A percentile compares a stretch with the other conserved stretches of the same genome.
Conservation (phyloP, 2,888 invertebrate species). For the Lutraria lutraria region DNA sequence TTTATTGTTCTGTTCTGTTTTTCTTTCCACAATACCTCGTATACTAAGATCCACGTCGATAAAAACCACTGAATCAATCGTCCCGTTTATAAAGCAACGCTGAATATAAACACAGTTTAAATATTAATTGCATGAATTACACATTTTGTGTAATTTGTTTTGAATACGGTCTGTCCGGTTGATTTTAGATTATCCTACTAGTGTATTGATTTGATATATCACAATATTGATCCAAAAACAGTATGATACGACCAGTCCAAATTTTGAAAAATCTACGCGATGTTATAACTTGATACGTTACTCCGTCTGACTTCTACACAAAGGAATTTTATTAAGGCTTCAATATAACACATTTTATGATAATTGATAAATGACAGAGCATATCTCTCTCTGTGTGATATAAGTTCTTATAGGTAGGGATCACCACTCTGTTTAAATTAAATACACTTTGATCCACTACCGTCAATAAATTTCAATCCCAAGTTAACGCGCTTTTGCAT, state of each 20-base stretch:
- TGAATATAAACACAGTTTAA: not conserved
- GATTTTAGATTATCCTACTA: not conserved
- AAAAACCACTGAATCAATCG: not conserved
- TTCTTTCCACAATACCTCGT: not conserved
- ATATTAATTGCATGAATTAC: conserved; percentile 19
- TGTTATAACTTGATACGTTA: not conserved
- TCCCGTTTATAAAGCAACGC: not conserved
- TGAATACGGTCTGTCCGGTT: not conserved
- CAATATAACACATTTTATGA: conserved; percentile 33
- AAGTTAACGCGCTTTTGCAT: not conserved
- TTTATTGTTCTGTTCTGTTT: not conserved
- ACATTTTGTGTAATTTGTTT: conserved; percentile 5
- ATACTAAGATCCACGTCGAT: not conserved
- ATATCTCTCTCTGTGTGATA: not conserved
- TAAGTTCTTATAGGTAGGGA: not conserved
- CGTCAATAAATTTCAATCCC: not conserved
- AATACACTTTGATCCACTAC: not conserved
- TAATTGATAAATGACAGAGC: conserved; percentile 20
- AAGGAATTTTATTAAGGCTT: conserved; percentile 21
- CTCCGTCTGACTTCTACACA: not conserved
- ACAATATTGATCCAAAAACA: conserved; percentile 13
- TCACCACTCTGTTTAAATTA: not conserved
- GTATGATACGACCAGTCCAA: not conserved
- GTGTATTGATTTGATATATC: not conserved
- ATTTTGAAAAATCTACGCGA: not conserved